Conservation (phyloP, 2,888 invertebrate genomes). For the Leptopilina syphax region DNA sequence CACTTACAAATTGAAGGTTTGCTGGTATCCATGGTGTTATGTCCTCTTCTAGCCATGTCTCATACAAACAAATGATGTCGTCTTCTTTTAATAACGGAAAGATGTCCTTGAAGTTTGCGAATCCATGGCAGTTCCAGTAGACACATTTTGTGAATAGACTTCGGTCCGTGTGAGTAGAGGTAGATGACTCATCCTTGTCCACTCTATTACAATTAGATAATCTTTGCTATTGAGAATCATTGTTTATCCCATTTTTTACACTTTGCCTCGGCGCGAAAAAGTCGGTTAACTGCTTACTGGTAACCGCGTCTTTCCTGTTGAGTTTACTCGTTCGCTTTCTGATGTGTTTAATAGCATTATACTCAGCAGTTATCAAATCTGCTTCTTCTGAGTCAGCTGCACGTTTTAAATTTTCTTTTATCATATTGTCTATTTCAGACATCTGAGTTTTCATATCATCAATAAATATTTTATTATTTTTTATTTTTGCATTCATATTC, state of each 20-base stretch:
- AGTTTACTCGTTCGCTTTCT: not conserved
- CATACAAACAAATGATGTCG: not conserved
- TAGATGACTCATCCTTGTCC: not conserved
- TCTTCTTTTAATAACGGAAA: not conserved
- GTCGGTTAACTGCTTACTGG: not conserved
- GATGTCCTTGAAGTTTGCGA: not conserved
- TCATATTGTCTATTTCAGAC: not conserved
- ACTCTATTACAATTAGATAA: not conserved
- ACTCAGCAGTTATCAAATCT: not conserved
- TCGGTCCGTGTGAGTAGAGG: not conserved
- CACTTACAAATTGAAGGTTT: not conserved
- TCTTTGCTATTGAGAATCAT: not conserved
- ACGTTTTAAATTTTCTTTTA: conserved; percentile 3
- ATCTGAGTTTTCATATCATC: not conserved
- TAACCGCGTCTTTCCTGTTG: not conserved
- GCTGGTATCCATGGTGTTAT: not conserved
- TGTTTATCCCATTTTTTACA: not conserved
- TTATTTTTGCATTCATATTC: not conserved
- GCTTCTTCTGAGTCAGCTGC: not conserved
- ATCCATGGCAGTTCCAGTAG: conserved; percentile 6
- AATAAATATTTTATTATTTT: not conserved
- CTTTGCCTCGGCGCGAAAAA: not conserved
- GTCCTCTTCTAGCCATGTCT: not conserved
- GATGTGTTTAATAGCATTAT: not conserved
- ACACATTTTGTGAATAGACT: not conserved